These are phyloP conservation scores for Pyrrhia umbra DNA, from an alignment of 2,888 invertebrate genomes.

Conservation along the genomic window DNA sequence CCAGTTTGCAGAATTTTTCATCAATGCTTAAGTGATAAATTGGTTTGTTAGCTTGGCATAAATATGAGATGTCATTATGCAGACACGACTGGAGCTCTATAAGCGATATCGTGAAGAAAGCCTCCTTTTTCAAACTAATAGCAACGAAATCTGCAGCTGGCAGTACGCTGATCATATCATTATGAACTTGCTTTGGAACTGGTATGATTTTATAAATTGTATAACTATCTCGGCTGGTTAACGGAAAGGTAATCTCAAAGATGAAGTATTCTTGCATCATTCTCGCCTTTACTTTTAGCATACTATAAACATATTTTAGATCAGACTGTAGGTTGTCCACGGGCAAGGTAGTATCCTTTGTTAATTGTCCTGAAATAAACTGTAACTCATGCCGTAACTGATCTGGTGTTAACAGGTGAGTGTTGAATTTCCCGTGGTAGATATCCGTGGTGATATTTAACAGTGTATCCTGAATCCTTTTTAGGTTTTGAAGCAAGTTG, in stretches of 20 bases:
- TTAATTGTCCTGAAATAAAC: conserved; percentile 13
- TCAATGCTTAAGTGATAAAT: conserved; percentile 14
- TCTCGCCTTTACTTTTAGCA: conserved; percentile 17
- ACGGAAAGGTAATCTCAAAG: conserved; percentile 24
- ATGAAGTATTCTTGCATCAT: conserved; percentile 24
- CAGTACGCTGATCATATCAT: conserved; percentile 10
- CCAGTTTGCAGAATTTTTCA: conserved; percentile 14
- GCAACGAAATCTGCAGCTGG: conserved; percentile 11
- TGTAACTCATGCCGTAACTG: conserved; percentile 10
- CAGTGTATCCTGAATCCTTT: conserved; percentile 22
- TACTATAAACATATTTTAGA: conserved; percentile 9
- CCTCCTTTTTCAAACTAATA: conserved; percentile 12
- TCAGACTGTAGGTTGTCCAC: conserved; percentile 4
- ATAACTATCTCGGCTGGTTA: conserved; percentile 20
- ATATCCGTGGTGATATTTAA: conserved; percentile 22
- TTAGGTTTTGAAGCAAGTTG: conserved; percentile 4
- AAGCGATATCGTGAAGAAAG: conserved; percentile 5
- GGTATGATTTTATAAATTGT: conserved; percentile 22
- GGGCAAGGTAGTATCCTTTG: conserved; percentile 7
- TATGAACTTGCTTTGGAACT: conserved; percentile 9
- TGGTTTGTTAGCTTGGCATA: conserved; percentile 11
- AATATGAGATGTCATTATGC: conserved; percentile 6
- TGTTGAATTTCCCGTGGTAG: conserved; percentile 13
- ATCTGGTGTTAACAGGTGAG: conserved; percentile 14
- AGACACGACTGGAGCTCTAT: conserved; percentile 5